Evolutionary conservation across 1,140 invertebrate genomes (phyloP).

Genomic region (Aphelinus atriplicis): DNA sequence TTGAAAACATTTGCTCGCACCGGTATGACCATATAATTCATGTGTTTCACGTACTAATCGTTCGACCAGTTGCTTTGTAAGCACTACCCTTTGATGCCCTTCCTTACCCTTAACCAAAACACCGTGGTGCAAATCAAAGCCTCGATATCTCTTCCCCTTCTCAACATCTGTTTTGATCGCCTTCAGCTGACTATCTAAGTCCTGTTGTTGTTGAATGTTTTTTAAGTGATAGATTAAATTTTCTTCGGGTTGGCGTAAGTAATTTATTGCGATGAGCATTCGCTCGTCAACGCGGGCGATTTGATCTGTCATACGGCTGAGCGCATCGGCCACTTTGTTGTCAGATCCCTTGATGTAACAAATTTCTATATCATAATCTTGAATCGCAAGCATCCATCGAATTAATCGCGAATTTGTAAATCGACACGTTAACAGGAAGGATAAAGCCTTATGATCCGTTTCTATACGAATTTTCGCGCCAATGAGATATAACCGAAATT

Average conservation of each 20-base stretch:
- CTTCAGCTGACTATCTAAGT: neutral
- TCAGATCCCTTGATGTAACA: constrained; percentile 4
- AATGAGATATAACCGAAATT: constrained; percentile 11
- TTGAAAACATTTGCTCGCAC: neutral
- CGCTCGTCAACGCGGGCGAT: neutral
- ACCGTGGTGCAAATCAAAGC: neutral
- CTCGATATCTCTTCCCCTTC: neutral
- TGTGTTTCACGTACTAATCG: neutral
- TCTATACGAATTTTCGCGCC: neutral
- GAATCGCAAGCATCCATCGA: constrained; percentile 3
- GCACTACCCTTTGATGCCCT: neutral
- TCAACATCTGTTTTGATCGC: neutral
- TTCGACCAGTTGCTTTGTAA: neutral
- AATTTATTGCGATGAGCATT: neutral
- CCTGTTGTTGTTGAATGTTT: neutral
- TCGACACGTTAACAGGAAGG: neutral
- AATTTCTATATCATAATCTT: constrained; percentile 14
- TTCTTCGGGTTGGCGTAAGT: no score
- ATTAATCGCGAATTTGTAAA: constrained; percentile 3
- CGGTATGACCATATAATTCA: constrained; percentile 2
- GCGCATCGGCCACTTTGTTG: constrained; percentile 23
- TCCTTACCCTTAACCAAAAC: neutral
- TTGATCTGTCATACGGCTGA: constrained; percentile 27
- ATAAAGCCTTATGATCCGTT: constrained; percentile 11
- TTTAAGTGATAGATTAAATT: neutral